Conservation (phyloP, 2,113 vertebrate genomes). For the Actenoides hombroni region DNA sequence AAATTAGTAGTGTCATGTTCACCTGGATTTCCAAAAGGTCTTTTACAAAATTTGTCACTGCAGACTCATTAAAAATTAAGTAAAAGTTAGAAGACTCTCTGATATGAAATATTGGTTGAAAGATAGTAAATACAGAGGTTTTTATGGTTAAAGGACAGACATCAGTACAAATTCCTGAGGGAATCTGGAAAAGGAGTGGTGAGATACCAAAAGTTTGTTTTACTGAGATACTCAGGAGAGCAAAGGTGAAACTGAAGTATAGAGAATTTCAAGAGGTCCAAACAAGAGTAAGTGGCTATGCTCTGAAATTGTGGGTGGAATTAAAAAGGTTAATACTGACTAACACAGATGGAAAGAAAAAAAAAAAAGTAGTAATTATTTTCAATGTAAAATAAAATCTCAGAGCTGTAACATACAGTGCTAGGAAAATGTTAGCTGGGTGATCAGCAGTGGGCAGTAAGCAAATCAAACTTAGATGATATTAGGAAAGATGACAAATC, state of each 20-base stretch:
- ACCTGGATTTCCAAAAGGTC: neutral
- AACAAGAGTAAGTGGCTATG: neutral
- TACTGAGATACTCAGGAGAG: neutral
- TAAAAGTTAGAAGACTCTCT: neutral
- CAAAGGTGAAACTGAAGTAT: neutral
- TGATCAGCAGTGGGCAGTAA: neutral
- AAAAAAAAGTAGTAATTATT: neutral
- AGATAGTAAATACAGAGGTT: neutral
- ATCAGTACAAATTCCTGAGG: neutral
- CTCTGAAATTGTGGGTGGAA: neutral
- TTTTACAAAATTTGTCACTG: neutral
- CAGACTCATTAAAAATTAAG: neutral
- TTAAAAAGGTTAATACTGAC: neutral
- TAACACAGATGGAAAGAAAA: neutral
- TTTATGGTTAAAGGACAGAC: neutral
- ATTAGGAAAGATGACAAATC: neutral
- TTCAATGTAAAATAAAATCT: neutral
- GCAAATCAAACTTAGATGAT: neutral
- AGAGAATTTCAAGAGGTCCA: neutral
- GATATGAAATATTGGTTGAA: neutral
- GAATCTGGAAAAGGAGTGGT: neutral
- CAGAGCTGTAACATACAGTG: neutral
- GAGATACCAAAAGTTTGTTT: neutral
- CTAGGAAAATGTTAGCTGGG: neutral
- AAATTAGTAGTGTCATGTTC: neutral